Conservation (phyloP, 2,797 vertebrate species). For the Sebastes ruberrimus region DNA sequence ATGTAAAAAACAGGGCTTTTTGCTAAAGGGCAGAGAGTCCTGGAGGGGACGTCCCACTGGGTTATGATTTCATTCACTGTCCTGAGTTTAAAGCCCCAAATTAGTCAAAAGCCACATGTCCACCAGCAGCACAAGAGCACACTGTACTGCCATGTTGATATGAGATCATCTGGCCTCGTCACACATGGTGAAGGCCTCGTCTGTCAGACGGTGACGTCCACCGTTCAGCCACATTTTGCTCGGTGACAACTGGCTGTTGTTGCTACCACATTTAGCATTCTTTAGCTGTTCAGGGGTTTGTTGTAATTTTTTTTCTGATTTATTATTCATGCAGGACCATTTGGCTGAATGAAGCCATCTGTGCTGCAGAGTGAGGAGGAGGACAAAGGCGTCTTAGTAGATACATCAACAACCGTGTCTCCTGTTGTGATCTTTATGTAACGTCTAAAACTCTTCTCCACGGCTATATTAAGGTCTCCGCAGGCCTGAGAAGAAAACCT, state of each 20-base stretch:
- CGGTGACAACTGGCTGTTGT: slow-evolving; percentile 31
- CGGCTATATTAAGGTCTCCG: slow-evolving; percentile 25
- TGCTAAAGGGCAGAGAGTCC: slow-evolving; percentile 32
- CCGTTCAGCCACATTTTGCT: background rate
- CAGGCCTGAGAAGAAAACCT: slow-evolving; percentile 3
- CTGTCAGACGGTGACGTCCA: slow-evolving; percentile 41
- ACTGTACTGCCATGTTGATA: slow-evolving; percentile 37
- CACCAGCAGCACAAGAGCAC: slow-evolving; percentile 21
- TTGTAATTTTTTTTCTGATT: slow-evolving; percentile 35
- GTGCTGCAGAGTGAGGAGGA: slow-evolving; percentile 46
- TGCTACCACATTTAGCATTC: slow-evolving; percentile 17
- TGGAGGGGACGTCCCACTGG: slow-evolving; percentile 47
- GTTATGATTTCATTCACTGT: slow-evolving; percentile 62
- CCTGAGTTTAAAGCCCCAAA: slow-evolving; percentile 40
- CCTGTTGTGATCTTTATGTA: slow-evolving; percentile 25
- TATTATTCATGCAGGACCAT: slow-evolving; percentile 53
- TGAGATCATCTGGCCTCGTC: slow-evolving; percentile 62
- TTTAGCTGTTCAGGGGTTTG: slow-evolving; percentile 31
- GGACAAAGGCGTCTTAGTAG: slow-evolving; percentile 41
- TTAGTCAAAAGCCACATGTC: slow-evolving; percentile 52
- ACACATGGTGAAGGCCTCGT: slow-evolving; percentile 39
- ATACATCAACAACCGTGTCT: slow-evolving; percentile 18
- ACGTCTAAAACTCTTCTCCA: slow-evolving; percentile 29
- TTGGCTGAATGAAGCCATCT: slow-evolving; percentile 65
- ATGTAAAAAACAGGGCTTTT: slow-evolving; percentile 76